These are phyloP conservation scores for Drosophila mauritiana DNA, from an alignment of 1,140 invertebrate species.

Conservation along the genomic window DNA sequence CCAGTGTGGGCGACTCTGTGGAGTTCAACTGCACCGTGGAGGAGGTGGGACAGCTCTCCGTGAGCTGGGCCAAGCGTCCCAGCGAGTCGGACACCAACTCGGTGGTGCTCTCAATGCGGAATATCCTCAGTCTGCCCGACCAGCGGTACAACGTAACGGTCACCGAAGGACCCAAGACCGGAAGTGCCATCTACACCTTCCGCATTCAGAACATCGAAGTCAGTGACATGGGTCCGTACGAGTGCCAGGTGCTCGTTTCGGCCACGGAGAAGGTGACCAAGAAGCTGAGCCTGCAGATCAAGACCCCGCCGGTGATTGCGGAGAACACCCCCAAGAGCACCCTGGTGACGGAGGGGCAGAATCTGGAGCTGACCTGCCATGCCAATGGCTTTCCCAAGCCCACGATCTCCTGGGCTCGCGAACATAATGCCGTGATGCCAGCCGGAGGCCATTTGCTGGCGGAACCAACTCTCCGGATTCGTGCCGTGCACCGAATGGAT, in stretches of 20 bases:
- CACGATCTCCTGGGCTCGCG: constrained; percentile 91
- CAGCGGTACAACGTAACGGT: constrained; percentile 88
- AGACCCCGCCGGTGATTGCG: constrained; percentile 91
- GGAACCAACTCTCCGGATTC: constrained; percentile 90
- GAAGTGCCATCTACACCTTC: constrained; percentile 88
- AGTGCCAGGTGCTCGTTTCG: constrained; percentile 91
- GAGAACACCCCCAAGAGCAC: constrained; percentile 90
- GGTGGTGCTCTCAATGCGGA: constrained; percentile 87
- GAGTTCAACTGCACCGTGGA: constrained; percentile 92
- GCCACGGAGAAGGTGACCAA: constrained; percentile 89
- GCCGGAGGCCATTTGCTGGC: constrained; percentile 90
- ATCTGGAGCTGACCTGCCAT: constrained; percentile 90
- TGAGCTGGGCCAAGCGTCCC: constrained; percentile 89
- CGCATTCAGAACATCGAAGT: constrained; percentile 92
- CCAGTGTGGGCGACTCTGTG: constrained; percentile 91
- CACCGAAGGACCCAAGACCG: constrained; percentile 86
- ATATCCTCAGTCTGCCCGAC: constrained; percentile 90
- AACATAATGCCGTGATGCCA: constrained; percentile 92
- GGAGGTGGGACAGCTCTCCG: constrained; percentile 89
- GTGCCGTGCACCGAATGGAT: constrained; percentile 89
- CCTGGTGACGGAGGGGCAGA: constrained; percentile 89
- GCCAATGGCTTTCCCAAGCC: constrained; percentile 90
- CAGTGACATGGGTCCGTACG: constrained; percentile 91
- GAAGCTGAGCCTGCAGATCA: constrained; percentile 89
- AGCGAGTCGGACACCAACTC: constrained; percentile 60